Percentiles rank a stretch among this genome's conserved stretches.
phyloP scores from a whole-genome alignment of 1,140 invertebrate species.

The Lordiphosa collinella region DNA sequence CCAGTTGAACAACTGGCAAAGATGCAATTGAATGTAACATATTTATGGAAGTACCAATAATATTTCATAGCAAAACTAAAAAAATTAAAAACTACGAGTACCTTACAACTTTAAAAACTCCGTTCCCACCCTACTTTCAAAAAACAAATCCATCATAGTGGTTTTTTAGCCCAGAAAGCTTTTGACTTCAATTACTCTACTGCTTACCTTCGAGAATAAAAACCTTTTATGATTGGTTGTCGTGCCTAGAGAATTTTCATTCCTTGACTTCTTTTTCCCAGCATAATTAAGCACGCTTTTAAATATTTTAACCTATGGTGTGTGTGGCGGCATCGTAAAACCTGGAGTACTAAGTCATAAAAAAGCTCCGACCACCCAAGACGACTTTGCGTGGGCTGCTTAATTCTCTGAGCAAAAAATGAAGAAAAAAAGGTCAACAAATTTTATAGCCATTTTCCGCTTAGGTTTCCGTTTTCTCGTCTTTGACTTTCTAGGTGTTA shows the following conservation, averaged over 20 bases:
- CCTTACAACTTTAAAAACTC: too few relatives aligned
- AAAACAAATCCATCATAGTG: too few relatives aligned
- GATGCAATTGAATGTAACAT: too few relatives aligned
- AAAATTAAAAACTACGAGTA: too few relatives aligned
- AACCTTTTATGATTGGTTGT: constrained; percentile 44
- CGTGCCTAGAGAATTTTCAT: constrained; percentile 40
- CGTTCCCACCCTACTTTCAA: too few relatives aligned
- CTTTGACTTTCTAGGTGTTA: constrained; percentile 52
- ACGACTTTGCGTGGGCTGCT: too few relatives aligned
- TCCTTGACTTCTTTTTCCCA: constrained; percentile 38
- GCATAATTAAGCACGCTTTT: constrained; percentile 73
- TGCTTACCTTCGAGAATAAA: not conserved
- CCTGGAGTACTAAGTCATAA: constrained; percentile 54
- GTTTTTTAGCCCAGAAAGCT: too few relatives aligned
- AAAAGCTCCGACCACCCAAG: constrained; percentile 38
- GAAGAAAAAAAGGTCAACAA: constrained; percentile 58
- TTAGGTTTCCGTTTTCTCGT: constrained; percentile 22
- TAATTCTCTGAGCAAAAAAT: constrained; percentile 22
- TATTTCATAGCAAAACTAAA: too few relatives aligned
- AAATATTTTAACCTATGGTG: constrained; percentile 67
- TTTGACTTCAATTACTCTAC: constrained; percentile 8
- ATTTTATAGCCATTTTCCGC: constrained; percentile 68
- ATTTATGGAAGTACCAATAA: too few relatives aligned
- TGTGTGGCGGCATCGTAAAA: constrained; percentile 57
- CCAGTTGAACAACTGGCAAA: too few relatives aligned